These are phyloP conservation scores for Paraescarpia echinospica DNA, from an alignment of 1,140 invertebrate genomes.

Conservation along the genomic window DNA sequence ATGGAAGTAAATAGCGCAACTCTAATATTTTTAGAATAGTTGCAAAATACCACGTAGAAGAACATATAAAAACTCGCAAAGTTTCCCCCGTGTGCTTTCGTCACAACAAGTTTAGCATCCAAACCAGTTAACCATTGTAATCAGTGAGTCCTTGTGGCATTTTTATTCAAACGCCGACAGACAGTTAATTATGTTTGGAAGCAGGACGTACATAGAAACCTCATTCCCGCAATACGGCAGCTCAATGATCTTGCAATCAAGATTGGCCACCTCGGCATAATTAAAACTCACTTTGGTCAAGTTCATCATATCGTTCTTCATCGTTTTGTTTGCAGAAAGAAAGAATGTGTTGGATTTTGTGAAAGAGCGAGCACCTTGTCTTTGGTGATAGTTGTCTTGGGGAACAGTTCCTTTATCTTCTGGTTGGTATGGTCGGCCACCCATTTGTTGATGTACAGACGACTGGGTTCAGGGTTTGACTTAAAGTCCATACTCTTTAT, in stretches of 20 bases:
- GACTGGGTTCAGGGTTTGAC: constrained; percentile 36
- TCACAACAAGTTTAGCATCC: too few relatives aligned
- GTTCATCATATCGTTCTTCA: background rate
- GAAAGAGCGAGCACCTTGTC: constrained; percentile 67
- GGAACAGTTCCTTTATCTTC: constrained; percentile 69
- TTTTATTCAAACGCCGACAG: constrained; percentile 21
- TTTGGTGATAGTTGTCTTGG: constrained; percentile 53
- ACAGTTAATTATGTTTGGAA: constrained; percentile 44
- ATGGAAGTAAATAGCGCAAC: too few relatives aligned
- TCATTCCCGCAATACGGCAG: constrained; percentile 67
- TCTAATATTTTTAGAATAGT: too few relatives aligned
- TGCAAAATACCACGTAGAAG: too few relatives aligned
- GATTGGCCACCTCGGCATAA: background rate
- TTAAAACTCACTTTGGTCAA: background rate
- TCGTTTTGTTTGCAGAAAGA: background rate
- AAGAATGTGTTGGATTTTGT: constrained; percentile 60
- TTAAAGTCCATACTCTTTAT: constrained; percentile 24
- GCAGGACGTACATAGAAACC: constrained; percentile 75
- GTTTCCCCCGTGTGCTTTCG: too few relatives aligned
- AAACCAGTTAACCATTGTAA: too few relatives aligned
- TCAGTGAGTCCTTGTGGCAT: too few relatives aligned
- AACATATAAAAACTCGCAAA: too few relatives aligned
- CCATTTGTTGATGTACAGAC: constrained; percentile 69
- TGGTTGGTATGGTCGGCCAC: constrained; percentile 66
- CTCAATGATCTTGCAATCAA: constrained; percentile 62